Percentiles rank a stretch among this genome's conserved stretches.
Conservation (phyloP, 2,113 vertebrate genomes). For the Prietella phreatophila region DNA sequence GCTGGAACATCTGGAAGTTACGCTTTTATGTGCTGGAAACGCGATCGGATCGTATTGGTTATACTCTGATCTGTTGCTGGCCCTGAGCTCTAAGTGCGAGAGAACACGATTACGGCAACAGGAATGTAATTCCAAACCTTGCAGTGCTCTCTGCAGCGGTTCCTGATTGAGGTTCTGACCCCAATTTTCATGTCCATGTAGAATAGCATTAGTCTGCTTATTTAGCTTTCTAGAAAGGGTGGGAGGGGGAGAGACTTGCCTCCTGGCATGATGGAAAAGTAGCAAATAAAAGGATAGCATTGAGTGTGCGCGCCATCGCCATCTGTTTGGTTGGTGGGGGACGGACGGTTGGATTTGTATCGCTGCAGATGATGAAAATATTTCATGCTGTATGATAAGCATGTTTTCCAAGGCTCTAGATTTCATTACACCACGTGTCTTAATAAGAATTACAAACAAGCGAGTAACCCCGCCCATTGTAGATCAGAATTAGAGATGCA, state of each 20-base stretch:
- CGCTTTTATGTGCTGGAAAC: not conserved
- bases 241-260: not conserved
- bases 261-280: not conserved
- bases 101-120: not conserved
- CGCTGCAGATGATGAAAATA: not conserved
- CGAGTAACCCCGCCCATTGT: not conserved
- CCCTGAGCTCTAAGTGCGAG: not conserved
- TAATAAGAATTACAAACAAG: not conserved
- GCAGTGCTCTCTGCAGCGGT: not conserved
- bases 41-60: not conserved
- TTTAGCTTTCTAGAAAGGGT: not conserved
- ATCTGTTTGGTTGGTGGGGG: too few relatives aligned
- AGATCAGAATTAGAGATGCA: not conserved
- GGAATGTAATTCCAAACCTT: not conserved
- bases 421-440: not conserved
- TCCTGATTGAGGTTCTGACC: constrained; percentile 20
- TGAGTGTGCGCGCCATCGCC: not conserved
- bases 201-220: not conserved
- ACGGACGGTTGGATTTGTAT: too few relatives aligned
- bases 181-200: not conserved
- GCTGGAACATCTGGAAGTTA: not conserved
- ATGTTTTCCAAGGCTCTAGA: not conserved
- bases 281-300: not conserved
- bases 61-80: not conserved
- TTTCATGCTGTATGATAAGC: not conserved